Percentiles rank a stretch among this genome's conserved stretches.
These are phyloP conservation scores for Drosophila lacertosa DNA, from an alignment of 1,140 invertebrate genomes.

Conservation along the genomic window DNA sequence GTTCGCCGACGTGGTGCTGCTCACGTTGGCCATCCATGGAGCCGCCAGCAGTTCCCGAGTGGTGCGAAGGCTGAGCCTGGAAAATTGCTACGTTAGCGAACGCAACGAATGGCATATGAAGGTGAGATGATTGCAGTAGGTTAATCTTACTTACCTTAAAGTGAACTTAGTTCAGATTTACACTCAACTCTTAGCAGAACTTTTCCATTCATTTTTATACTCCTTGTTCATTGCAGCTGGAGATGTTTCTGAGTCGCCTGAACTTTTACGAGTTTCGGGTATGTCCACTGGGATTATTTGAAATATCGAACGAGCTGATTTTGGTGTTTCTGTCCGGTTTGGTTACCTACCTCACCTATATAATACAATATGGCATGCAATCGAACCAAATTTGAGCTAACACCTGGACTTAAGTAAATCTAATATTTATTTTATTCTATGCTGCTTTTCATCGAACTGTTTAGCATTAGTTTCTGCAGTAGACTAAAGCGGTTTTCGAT, in stretches of 20 bases:
- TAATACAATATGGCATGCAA: conserved; percentile 60
- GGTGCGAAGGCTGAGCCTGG: conserved; percentile 45
- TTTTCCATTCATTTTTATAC: too few relatives aligned
- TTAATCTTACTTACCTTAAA: too few relatives aligned
- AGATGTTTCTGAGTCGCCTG: conserved; percentile 61
- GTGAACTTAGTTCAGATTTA: too few relatives aligned
- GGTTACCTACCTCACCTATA: conserved; percentile 66
- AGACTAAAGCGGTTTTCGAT: too few relatives aligned
- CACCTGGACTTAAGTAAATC: too few relatives aligned
- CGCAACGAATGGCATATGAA: conserved; percentile 52
- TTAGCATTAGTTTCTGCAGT: too few relatives aligned
- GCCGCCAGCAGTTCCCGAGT: conserved; percentile 54
- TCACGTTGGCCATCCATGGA: conserved; percentile 58
- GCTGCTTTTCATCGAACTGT: too few relatives aligned
- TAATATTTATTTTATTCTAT: too few relatives aligned
- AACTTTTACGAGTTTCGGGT: conserved; percentile 62
- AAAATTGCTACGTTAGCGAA: conserved; percentile 57
- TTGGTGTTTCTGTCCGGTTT: conserved; percentile 59
- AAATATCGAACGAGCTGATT: conserved; percentile 66
- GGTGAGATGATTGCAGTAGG: too few relatives aligned
- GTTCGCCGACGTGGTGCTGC: conserved; percentile 58
- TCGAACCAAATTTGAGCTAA: conserved; percentile 35
- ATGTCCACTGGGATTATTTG: conserved; percentile 56
- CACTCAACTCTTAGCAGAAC: too few relatives aligned
- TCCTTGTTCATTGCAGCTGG: conserved; percentile 46